Evolutionary conservation across 2,797 vertebrate species (phyloP).

Genomic region (Psittacula derbiana): DNA sequence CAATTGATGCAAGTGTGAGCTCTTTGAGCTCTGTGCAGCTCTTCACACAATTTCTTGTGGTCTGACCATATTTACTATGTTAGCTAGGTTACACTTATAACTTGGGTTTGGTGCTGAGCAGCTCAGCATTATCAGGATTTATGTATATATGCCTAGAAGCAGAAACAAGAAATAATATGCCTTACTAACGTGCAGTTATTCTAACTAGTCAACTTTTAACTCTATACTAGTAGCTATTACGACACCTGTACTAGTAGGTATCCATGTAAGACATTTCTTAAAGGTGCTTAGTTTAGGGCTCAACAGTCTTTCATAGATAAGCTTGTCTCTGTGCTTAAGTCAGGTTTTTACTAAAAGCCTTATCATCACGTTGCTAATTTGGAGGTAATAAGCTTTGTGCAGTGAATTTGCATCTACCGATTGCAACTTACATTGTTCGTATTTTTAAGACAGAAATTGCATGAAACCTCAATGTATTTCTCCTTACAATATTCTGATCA

Average conservation of each 20-base stretch:
- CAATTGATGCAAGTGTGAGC: rapidly evolving
- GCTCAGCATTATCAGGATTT: background rate
- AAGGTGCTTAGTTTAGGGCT: background rate
- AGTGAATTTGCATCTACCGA: background rate
- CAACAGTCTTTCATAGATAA: background rate
- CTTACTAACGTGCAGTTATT: background rate
- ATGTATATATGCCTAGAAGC: background rate
- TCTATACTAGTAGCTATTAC: background rate
- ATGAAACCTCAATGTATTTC: background rate
- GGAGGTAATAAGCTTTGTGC: background rate
- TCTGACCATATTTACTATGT: background rate
- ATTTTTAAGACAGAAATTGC: background rate
- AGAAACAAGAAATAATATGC: background rate
- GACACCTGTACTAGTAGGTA: background rate
- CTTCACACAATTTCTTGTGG: background rate
- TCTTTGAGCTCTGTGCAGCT: background rate
- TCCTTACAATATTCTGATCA: background rate
- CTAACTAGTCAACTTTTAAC: background rate
- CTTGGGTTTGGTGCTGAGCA: background rate
- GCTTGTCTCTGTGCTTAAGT: background rate
- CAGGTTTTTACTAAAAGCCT: background rate
- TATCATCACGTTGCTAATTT: background rate
- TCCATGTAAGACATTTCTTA: background rate
- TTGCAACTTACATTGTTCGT: background rate
- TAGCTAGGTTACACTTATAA: background rate